Conservation (phyloP, 2,888 invertebrate species). For the Panzeria rudis region DNA sequence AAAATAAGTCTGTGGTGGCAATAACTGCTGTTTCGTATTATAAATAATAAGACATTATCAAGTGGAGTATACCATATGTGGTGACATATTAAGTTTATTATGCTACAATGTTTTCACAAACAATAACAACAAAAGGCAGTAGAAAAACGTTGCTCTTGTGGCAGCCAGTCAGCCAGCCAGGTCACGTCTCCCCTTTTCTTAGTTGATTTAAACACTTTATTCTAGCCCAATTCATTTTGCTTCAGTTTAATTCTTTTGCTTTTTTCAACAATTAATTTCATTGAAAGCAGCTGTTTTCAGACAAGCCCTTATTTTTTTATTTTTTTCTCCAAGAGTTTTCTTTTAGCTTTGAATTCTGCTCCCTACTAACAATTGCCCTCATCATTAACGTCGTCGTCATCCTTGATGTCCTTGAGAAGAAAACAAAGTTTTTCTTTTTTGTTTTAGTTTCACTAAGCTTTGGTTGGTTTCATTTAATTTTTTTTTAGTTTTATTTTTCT, state of each 20-base stretch:
- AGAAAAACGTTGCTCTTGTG: conserved; percentile 39
- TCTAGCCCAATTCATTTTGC: conserved; percentile 61
- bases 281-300: conserved; percentile 65
- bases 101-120: conserved; percentile 24
- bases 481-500: conserved; percentile 57
- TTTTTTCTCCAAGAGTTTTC: conserved; percentile 1
- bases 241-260: conserved; percentile 19
- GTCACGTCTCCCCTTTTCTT: not conserved
- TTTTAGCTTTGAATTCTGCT: conserved; percentile 40
- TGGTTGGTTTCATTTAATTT: conserved; percentile 41
- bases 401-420: conserved; percentile 70
- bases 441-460: conserved; percentile 36
- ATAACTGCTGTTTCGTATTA: conserved; percentile 50
- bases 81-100: conserved; percentile 56
- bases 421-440: conserved; percentile 56
- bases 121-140: not conserved
- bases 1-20: not conserved
- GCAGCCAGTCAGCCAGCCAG: not conserved
- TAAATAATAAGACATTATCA: conserved; percentile 58
- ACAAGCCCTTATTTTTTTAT: conserved; percentile 31
- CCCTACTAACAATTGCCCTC: conserved; percentile 59
- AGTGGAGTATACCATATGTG: conserved; percentile 57
- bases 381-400: conserved; percentile 36
- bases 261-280: conserved; percentile 64
- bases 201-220: conserved; percentile 49